A percentile compares a stretch with the other conserved stretches of the same genome.
Conservation (phyloP, 2,888 invertebrate species). For the Odontothrips loti region DNA sequence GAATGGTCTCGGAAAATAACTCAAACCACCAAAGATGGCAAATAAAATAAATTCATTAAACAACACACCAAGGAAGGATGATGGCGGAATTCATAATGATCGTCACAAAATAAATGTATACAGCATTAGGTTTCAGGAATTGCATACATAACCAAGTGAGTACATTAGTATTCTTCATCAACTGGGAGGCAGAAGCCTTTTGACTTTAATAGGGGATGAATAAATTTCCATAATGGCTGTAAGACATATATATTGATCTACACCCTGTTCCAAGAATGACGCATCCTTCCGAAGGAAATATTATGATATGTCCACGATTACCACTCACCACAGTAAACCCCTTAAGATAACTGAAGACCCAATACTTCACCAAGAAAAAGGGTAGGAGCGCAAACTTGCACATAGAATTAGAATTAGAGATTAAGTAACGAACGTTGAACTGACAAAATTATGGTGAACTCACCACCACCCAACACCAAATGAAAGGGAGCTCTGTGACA, state of each 20-base stretch:
- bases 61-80: background rate
- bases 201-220: no score
- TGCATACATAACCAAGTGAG: no score
- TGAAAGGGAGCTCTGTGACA: background rate
- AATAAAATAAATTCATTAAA: background rate
- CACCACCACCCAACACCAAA: conserved; percentile 10
- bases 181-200: no score
- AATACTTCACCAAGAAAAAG: background rate
- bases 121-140: no score
- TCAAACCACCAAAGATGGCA: background rate
- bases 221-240: no score
- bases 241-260: background rate
- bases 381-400: background rate
- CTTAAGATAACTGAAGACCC: background rate
- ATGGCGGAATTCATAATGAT: background rate
- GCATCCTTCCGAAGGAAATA: background rate
- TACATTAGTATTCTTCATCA: no score
- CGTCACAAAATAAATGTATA: no score
- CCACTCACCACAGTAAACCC: background rate
- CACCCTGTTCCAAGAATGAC: background rate
- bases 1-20: background rate
- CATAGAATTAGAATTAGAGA: background rate
- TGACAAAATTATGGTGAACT: background rate
- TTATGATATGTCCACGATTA: no score
- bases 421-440: background rate